These are phyloP conservation scores for Dendroctonus ponderosae DNA, from an alignment of 1,140 invertebrate species.

Conservation along the genomic window DNA sequence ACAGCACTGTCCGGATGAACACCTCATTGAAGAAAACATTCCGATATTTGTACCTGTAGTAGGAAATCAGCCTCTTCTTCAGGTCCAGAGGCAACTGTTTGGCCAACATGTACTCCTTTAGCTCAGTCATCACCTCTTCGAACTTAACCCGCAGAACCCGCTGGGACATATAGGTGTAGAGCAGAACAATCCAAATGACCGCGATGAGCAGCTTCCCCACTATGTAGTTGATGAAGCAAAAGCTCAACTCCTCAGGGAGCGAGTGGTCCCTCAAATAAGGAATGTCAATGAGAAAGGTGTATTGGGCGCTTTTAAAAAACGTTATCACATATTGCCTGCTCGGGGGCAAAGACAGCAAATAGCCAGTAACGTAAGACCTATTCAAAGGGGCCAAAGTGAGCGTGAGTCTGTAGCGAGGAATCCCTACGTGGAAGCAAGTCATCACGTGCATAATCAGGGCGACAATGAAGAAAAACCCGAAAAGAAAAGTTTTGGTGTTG, in stretches of 20 bases:
- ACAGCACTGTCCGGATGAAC: constrained; percentile 24
- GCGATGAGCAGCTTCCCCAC: constrained; percentile 33
- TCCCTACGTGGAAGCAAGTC: constrained; percentile 23
- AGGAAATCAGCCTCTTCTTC: constrained; percentile 32
- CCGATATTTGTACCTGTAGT: constrained; percentile 40
- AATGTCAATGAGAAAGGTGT: constrained; percentile 23
- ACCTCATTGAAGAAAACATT: constrained; percentile 39
- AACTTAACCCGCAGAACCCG: constrained; percentile 33
- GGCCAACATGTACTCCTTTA: constrained; percentile 40
- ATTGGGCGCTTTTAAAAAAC: constrained; percentile 28
- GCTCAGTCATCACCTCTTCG: constrained; percentile 39
- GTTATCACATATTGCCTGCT: constrained; percentile 13
- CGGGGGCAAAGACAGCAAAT: neutral
- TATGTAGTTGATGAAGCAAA: constrained; percentile 17
- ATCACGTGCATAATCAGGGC: constrained; percentile 20
- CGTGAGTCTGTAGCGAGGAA: constrained; percentile 5
- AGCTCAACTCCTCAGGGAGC: constrained; percentile 8
- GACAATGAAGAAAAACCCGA: constrained; percentile 15
- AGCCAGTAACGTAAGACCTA: neutral
- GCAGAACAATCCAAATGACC: constrained; percentile 39
- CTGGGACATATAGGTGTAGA: constrained; percentile 21
- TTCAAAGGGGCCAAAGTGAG: neutral
- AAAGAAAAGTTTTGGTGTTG: constrained; percentile 7
- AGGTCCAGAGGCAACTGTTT: constrained; percentile 38
- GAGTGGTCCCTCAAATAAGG: neutral